Conservation (phyloP, 2,113 vertebrate species). For the Oostethus manadensis region DNA sequence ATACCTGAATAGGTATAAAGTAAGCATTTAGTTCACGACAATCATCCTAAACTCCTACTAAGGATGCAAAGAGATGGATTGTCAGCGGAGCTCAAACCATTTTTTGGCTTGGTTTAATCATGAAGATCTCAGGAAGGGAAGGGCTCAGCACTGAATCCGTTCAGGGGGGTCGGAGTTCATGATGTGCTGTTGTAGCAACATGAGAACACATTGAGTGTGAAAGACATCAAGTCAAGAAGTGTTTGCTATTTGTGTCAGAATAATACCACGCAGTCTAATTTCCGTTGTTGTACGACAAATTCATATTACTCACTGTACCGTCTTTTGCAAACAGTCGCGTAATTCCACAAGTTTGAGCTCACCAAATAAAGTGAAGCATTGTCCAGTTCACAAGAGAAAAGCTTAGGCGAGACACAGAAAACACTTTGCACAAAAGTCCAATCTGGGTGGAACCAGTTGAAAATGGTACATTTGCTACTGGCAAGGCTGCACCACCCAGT, state of each 20-base stretch:
- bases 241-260: slow-evolving; percentile 13
- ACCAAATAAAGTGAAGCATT: slow-evolving; percentile 49
- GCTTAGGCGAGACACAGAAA: slow-evolving; percentile 29
- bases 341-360: slow-evolving; percentile 49
- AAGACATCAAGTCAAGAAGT: slow-evolving; percentile 9
- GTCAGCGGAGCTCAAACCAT: slow-evolving; percentile 36
- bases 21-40: too few relatives aligned
- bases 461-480: slow-evolving; percentile 36
- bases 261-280: neutral
- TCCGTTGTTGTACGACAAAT: slow-evolving; percentile 19
- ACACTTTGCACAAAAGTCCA: slow-evolving; percentile 41
- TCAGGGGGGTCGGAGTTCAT: slow-evolving; percentile 15
- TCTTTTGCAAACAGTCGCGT: slow-evolving; percentile 32
- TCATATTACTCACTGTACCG: slow-evolving; percentile 49
- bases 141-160: slow-evolving; percentile 24
- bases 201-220: slow-evolving; percentile 23
- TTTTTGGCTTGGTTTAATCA: slow-evolving; percentile 47
- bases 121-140: slow-evolving; percentile 40
- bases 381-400: slow-evolving; percentile 35
- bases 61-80: slow-evolving; percentile 33
- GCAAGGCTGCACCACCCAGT: slow-evolving; percentile 59
- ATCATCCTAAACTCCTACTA: slow-evolving; percentile 21
- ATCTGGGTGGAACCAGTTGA: slow-evolving; percentile 42
- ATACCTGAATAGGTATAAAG: too few relatives aligned
- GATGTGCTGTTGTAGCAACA: slow-evolving; percentile 9